These are phyloP conservation scores for Anguilla obscura DNA, from an alignment of 2,797 vertebrate species.

Conservation along the genomic window DNA sequence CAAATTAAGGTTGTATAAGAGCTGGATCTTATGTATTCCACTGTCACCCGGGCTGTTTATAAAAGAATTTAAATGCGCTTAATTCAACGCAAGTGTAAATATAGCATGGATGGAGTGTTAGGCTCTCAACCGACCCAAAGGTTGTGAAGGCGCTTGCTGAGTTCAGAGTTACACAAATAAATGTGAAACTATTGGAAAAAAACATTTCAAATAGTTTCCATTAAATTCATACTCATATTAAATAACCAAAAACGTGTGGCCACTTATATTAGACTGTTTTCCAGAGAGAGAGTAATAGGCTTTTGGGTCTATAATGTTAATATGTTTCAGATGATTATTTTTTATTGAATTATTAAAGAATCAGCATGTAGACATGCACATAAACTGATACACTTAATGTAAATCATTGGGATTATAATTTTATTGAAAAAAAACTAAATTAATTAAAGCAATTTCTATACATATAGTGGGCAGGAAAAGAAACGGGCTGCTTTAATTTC, in stretches of 20 bases:
- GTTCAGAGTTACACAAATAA: not conserved
- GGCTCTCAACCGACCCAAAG: not conserved
- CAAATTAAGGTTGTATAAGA: conserved; percentile 24
- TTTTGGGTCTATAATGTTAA: not conserved
- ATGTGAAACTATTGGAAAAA: not conserved
- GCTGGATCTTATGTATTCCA: conserved; percentile 4
- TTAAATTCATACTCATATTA: not conserved
- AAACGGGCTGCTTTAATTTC: not conserved
- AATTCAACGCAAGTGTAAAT: conserved; percentile 7
- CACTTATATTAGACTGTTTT: not conserved
- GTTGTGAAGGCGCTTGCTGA: not conserved
- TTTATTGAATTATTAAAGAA: not conserved
- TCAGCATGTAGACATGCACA: not conserved
- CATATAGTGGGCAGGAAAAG: not conserved
- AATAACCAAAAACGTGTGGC: not conserved
- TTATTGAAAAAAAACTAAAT: not conserved
- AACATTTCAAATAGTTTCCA: not conserved
- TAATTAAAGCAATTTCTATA: not conserved
- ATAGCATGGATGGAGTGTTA: not conserved
- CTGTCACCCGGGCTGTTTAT: conserved; percentile 16
- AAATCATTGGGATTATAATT: not conserved
- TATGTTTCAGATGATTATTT: not conserved
- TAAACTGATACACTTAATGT: not conserved
- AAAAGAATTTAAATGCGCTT: conserved; percentile 28
- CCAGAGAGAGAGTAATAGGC: not conserved